These are phyloP conservation scores for Porphyrio hochstetteri DNA, from an alignment of 2,113 vertebrate genomes.

Conservation along the genomic window DNA sequence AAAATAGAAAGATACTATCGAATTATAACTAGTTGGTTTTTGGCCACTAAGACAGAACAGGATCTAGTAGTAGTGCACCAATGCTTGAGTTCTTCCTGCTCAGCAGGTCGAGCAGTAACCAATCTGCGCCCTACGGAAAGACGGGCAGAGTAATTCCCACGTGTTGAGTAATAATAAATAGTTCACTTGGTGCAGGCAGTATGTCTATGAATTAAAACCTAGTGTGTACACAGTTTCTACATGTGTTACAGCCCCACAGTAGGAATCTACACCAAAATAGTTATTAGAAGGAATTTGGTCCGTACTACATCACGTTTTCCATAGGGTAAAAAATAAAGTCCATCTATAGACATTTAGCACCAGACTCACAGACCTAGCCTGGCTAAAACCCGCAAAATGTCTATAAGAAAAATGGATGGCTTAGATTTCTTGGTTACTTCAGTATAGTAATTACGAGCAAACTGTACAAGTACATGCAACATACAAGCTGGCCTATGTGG, in stretches of 20 bases:
- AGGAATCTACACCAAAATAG: conserved; percentile 90
- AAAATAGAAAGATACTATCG: conserved; percentile 84
- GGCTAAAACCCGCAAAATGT: conserved; percentile 85
- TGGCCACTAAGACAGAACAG: conserved; percentile 85
- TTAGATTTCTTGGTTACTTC: conserved; percentile 95
- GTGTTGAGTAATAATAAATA: conserved; percentile 84
- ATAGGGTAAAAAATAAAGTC: conserved; percentile 89
- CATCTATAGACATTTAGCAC: conserved; percentile 91
- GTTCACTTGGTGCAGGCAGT: conserved; percentile 88
- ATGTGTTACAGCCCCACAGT: conserved; percentile 86
- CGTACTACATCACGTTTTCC: conserved; percentile 89
- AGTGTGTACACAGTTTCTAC: conserved; percentile 88
- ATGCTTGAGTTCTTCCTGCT: conserved; percentile 86
- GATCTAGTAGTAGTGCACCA: conserved; percentile 85
- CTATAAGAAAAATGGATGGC: conserved; percentile 94
- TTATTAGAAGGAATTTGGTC: conserved; percentile 89
- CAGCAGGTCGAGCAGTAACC: conserved; percentile 80
- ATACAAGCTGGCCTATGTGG: conserved; percentile 97
- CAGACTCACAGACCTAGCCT: conserved; percentile 82
- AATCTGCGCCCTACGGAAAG: conserved; percentile 74
- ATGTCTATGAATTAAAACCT: conserved; percentile 86
- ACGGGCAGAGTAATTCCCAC: conserved; percentile 82
- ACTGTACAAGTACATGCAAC: conserved; percentile 99
- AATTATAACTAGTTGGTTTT: conserved; percentile 83
- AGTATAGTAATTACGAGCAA: conserved; percentile 97